Percentiles rank a stretch among this genome's conserved stretches.
phyloP scores from a whole-genome alignment of 2,113 vertebrate species.

The Lontra canadensis region DNA sequence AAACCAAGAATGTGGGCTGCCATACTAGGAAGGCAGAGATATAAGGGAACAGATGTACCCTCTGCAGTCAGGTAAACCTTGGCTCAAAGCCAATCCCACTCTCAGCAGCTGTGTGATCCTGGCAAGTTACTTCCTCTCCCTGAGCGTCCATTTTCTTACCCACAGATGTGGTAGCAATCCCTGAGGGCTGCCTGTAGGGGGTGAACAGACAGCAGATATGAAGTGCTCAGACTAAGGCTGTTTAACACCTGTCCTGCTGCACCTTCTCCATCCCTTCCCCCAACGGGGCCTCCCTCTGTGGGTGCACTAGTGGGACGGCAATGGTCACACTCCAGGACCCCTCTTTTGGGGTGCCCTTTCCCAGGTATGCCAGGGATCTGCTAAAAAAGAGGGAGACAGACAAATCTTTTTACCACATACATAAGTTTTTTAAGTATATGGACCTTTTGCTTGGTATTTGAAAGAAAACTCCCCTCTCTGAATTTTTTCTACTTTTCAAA shows the following conservation, averaged over 20 bases:
- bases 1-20: neutral
- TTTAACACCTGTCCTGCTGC: neutral
- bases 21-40: neutral
- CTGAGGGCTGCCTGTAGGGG: neutral
- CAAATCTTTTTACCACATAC: neutral
- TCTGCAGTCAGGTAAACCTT: neutral
- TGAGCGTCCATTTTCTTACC: neutral
- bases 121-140: neutral
- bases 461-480: neutral
- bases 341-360: neutral
- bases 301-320: neutral
- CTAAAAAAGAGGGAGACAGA: neutral
- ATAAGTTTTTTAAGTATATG: neutral
- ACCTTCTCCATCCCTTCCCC: neutral
- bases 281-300: neutral
- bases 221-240: neutral
- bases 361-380: neutral
- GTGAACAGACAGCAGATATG: accelerated
- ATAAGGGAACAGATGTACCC: neutral
- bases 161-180: neutral
- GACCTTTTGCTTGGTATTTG: neutral
- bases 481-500: neutral
- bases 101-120: neutral
- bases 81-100: neutral
- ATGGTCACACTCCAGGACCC: too few relatives aligned